Evolutionary conservation across 2,888 invertebrate genomes (phyloP), one percentile per base, ranked within the genome.

Genomic region (Drosophila cyrtoloma): DNA sequence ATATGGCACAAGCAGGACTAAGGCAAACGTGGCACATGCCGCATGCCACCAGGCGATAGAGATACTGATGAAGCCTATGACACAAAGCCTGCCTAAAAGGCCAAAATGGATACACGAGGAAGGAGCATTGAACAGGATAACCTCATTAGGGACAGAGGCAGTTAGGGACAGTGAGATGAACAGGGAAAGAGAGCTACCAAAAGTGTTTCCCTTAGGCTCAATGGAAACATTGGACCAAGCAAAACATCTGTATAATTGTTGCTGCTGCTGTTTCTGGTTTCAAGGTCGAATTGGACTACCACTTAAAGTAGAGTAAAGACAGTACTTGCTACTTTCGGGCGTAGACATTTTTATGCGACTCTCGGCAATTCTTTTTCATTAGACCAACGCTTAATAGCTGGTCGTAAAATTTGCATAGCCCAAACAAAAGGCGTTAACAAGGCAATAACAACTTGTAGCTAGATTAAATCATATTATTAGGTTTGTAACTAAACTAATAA

Each of bases 311-410:
- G 35, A 35, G 14, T 35, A 14, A 35, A 35, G 39, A 67, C 55
- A 61, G 30, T 71, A 28, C 32, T 55, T 52, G 56, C 74, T 65
- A 68, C 53, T 62, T 55, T 44, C 32, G 47, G 67, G 51, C 62
- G 19, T 26, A 51, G 66, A 52, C 55, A 68, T 56, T 79, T 79
- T 72, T 66, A 84, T 67, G 55, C 61, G 55, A 47, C 68, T 86
- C 62, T 71, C 50, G 72, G 78, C 75, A 55, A 71, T 66, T 61
- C 75, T 84, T 84, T 73, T 84, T 84, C 78, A 84, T 89, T 86
- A 81, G 61, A 22, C 42, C 28, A 60, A 52, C 63, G 50, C n/a
- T 52, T 32, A 30, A 66, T 64, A 62, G 76, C 39, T 56, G 66
- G 56, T 53, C 71, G 55, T 64, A 68, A 74, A 64, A 56, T 70